Base-by-base conservation (phyloP, 2,888 invertebrate species). In the Athalia circularis region DNA sequence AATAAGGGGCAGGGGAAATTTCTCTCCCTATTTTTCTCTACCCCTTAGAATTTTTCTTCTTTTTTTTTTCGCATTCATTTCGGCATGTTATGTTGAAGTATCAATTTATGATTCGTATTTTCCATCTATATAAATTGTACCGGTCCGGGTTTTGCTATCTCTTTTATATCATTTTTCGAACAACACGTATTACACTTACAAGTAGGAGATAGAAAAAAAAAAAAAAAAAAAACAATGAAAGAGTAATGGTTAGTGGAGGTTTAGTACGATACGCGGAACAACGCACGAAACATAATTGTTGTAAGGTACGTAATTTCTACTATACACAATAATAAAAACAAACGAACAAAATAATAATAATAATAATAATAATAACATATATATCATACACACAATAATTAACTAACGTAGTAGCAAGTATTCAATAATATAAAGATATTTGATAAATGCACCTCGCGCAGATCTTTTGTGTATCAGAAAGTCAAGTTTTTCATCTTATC, bases 361-460 rank as follows among this genome's bases (percentile, higher is more conserved):
- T 50, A 54, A 54, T 3, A 54, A 54, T 8, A 54, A 54, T 54
- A 8, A 13, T 50, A 67, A 67, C 15, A 50, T 67, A 64, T 29
- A 64, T 5, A 43, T 29, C 29, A 29, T 29, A 29, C 29, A 29
- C 29, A 29, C 2, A 29, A 29, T 29, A 29, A 29, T 29, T 29
- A 29, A 29, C 29, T 29, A 29, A 64, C 6, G 8, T 29, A 64
- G 29, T 64, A 64, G 11, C 15, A 43, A 29, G 29, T 7, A 64
- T 6, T 9, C 5, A 64, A 29, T 47, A 11, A 52, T n/a, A 5
- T 29, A 52, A 7, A 43, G 68, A 54, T 68, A 68, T 68, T 68
- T 68, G 54, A 62, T 78, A 72, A 62, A 78, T 78, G 72, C 78
- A 78, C 74, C 72, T 78, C 78, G 72, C 78, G 78, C 62, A 70